A percentile compares a stretch with the other conserved stretches of the same genome.
phyloP scores from a whole-genome alignment of 2,888 invertebrate species.

The Ligdia adustata region DNA sequence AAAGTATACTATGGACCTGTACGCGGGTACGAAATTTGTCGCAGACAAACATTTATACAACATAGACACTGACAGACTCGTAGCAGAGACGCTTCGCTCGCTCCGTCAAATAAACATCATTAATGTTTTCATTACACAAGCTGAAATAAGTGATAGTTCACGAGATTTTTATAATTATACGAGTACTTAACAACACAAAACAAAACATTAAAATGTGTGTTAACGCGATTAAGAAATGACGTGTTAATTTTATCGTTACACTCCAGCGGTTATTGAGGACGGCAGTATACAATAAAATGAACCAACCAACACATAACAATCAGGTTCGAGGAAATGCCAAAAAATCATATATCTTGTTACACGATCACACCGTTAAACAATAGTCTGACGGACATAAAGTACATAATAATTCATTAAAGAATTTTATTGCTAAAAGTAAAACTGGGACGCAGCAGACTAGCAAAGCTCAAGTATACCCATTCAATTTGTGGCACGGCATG shows the following conservation, averaged over 20 bases:
- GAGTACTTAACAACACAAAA: not conserved
- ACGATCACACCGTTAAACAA: slow-evolving; percentile 26
- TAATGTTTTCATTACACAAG: no score
- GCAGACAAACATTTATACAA: no score
- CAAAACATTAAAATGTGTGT: slow-evolving; percentile 2
- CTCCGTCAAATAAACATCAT: no score
- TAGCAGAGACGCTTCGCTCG: no score
- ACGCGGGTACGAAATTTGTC: no score
- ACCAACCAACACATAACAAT: slow-evolving; percentile 25
- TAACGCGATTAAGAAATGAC: slow-evolving; percentile 20
- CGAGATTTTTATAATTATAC: no score
- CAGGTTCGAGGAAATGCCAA: slow-evolving; percentile 31
- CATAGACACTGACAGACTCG: no score
- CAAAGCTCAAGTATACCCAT: slow-evolving; percentile 5
- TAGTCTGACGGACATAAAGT: slow-evolving; percentile 18
- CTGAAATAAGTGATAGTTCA: no score
- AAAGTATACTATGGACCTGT: no score
- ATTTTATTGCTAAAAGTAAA: slow-evolving; percentile 17
- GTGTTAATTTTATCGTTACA: slow-evolving; percentile 23
- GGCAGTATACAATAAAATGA: slow-evolving; percentile 28
- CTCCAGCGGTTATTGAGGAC: slow-evolving; percentile 32
- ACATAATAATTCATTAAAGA: slow-evolving; percentile 19
- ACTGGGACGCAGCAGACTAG: slow-evolving; percentile 18
- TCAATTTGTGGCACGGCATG: slow-evolving; percentile 24
- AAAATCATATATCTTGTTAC: slow-evolving; percentile 28